Conservation (phyloP, 2,113 vertebrate genomes). For the Gambusia holbrooki region DNA sequence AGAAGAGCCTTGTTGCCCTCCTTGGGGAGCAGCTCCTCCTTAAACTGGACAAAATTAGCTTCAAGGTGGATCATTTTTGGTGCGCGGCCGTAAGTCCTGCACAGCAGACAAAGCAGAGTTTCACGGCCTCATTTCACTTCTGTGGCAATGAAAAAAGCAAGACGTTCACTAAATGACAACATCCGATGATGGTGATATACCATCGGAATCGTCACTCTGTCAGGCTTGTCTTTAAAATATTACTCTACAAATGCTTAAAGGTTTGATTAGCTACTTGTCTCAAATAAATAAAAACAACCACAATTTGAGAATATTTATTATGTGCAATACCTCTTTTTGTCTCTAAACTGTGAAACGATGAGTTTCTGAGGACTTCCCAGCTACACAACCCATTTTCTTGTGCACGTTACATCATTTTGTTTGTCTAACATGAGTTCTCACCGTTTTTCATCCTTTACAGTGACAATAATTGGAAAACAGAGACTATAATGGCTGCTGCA, state of each 20-base stretch:
- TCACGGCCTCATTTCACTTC: not conserved
- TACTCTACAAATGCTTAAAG: not conserved
- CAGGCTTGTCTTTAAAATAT: not conserved
- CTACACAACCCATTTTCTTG: not conserved
- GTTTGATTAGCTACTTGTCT: not conserved
- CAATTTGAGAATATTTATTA: not conserved
- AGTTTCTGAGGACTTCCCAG: too few relatives aligned
- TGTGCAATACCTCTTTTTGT: too few relatives aligned
- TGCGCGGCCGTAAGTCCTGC: conserved; percentile 94
- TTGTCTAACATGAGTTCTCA: not conserved
- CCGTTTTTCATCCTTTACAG: not conserved
- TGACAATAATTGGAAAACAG: not conserved
- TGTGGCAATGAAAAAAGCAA: not conserved
- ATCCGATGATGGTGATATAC: not conserved
- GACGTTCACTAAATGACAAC: not conserved
- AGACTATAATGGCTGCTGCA: not conserved
- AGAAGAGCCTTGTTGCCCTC: conserved; percentile 97
- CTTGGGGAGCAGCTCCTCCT: conserved; percentile 96
- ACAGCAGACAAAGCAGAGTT: conserved; percentile 10
- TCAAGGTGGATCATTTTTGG: conserved; percentile 99
- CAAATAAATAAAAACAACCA: not conserved
- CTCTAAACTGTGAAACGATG: too few relatives aligned
- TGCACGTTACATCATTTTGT: not conserved
- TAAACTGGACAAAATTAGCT: conserved; percentile 98
- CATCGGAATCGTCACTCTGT: not conserved